A percentile compares a stretch with the other conserved stretches of the same genome.
These are phyloP conservation scores for Linhomoeus sp. DNA, from an alignment of 2,888 invertebrate genomes.

Conservation along the genomic window DNA sequence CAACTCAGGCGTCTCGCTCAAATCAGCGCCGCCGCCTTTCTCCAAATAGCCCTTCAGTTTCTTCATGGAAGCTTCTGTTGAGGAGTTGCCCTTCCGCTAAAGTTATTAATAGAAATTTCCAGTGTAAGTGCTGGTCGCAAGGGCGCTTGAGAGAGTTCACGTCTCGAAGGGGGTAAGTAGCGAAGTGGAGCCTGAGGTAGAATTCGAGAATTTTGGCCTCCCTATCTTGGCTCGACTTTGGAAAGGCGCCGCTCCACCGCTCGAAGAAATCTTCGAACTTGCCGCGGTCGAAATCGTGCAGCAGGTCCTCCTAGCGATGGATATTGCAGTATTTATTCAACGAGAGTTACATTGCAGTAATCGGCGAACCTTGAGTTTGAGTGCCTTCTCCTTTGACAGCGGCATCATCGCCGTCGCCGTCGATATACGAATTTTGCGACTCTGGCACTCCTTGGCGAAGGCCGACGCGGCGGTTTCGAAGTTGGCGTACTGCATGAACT, in stretches of 20 bases:
- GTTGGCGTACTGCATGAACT: background rate
- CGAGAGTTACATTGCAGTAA: too few species aligned
- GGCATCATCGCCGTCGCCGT: too few species aligned
- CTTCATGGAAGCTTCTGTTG: background rate
- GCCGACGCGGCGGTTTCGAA: background rate
- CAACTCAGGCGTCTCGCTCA: conserved; percentile 37
- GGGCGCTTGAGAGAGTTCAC: too few species aligned
- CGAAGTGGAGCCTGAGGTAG: background rate
- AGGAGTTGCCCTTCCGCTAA: too few species aligned
- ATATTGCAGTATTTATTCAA: too few species aligned
- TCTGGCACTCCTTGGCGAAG: background rate
- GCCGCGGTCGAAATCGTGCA: background rate
- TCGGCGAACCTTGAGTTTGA: too few species aligned
- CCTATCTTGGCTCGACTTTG: background rate
- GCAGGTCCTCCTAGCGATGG: background rate
- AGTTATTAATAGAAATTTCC: too few species aligned
- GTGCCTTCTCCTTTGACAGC: too few species aligned
- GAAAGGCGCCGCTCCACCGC: background rate
- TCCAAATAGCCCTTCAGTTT: background rate
- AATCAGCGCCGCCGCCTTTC: conserved; percentile 28
- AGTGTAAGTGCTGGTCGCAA: too few species aligned
- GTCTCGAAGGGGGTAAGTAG: background rate
- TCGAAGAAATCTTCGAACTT: background rate
- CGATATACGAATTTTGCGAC: too few species aligned
- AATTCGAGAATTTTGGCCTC: background rate